These are phyloP conservation scores for Drosophila mimica DNA, from an alignment of 2,888 invertebrate species.

Conservation along the genomic window DNA sequence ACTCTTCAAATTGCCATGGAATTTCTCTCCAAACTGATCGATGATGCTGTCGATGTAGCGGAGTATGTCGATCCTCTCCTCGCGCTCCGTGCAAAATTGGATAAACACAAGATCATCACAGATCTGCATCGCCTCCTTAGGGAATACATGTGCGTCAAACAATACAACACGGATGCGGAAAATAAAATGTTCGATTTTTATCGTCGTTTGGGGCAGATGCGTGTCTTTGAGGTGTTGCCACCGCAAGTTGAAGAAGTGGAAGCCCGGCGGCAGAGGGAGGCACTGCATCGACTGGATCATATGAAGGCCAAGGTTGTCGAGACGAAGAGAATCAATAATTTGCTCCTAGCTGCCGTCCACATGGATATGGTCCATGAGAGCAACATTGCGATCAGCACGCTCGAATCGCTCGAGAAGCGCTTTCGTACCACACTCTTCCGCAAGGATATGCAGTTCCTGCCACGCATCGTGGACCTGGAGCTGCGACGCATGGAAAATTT, in stretches of 20 bases:
- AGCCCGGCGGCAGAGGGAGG: conserved; percentile 18
- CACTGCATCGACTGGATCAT: conserved; percentile 24
- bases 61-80: conserved; percentile 35
- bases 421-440: conserved; percentile 16
- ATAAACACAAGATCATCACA: conserved; percentile 28
- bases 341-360: conserved; percentile 17
- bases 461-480: conserved; percentile 37
- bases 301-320: not conserved
- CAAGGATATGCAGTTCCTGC: conserved; percentile 39
- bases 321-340: conserved; percentile 6
- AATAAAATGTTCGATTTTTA: conserved; percentile 44
- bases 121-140: not conserved
- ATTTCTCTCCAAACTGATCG: conserved; percentile 21
- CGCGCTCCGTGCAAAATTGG: conserved; percentile 8
- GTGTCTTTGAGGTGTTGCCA: conserved; percentile 19
- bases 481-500: conserved; percentile 39
- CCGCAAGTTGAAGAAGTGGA: not conserved
- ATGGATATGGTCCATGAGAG: conserved; percentile 22
- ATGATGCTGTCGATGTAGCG: conserved; percentile 25
- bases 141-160: not conserved
- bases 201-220: conserved; percentile 33
- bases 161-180: conserved; percentile 13
- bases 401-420: conserved; percentile 10
- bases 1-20: conserved; percentile 18
- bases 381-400: not conserved